Conservation (phyloP, 1,140 invertebrate genomes). For the Pygmarrhopalites habei region DNA sequence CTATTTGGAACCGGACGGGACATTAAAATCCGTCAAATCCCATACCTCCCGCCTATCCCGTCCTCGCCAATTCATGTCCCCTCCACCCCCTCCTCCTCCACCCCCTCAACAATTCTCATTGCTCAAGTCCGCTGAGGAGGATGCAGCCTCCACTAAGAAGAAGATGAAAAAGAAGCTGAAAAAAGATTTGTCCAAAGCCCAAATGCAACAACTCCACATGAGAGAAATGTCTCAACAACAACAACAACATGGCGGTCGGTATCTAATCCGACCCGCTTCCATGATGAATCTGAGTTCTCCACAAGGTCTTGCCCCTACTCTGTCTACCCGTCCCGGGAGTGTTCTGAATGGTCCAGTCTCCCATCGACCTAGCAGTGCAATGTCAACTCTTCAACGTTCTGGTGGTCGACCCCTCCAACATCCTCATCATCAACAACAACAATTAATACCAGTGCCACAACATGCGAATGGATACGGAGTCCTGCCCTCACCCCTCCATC, state of each 20-base stretch:
- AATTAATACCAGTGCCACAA: conserved; percentile 38
- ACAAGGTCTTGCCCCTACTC: conserved; percentile 30
- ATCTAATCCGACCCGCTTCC: conserved; percentile 39
- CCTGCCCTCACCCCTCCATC: conserved; percentile 39
- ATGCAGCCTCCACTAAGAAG: conserved; percentile 41
- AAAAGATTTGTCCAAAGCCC: conserved; percentile 33
- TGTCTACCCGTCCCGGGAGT: conserved; percentile 32
- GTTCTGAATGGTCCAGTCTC: conserved; percentile 39
- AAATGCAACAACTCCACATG: conserved; percentile 3
- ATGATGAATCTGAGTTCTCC: conserved; percentile 39
- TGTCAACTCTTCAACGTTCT: conserved; percentile 37
- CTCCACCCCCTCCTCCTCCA: conserved; percentile 69
- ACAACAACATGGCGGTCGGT: conserved; percentile 29
- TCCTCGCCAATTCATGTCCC: conserved; percentile 68
- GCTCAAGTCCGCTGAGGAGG: conserved; percentile 46
- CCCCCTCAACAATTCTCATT: conserved; percentile 52
- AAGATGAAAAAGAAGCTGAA: conserved; percentile 50
- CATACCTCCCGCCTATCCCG: conserved; percentile 44
- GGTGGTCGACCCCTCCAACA: conserved; percentile 34
- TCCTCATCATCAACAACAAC: conserved; percentile 33
- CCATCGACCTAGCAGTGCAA: conserved; percentile 39
- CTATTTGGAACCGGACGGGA: conserved; percentile 39
- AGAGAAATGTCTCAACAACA: not conserved
- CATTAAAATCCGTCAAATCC: conserved; percentile 53
- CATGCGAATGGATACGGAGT: conserved; percentile 34